These are phyloP conservation scores for Pollenia amentaria DNA, from an alignment of 2,888 invertebrate species.

Conservation along the genomic window DNA sequence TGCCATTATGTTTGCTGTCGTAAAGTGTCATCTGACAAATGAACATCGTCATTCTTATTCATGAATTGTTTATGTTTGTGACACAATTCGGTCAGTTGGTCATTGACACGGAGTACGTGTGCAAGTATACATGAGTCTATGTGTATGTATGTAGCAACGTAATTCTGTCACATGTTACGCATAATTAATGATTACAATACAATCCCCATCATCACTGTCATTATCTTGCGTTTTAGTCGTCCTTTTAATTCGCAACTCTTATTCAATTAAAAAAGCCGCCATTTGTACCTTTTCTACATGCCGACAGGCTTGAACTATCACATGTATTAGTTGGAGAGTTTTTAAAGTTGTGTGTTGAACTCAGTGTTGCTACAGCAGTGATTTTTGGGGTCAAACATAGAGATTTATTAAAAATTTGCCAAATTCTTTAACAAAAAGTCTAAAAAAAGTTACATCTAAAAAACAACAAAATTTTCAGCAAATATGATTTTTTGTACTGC, in stretches of 20 bases:
- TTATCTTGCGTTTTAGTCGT: conserved; percentile 7
- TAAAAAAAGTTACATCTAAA: too few relatives aligned
- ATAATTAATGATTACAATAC: conserved; percentile 78
- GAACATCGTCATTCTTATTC: conserved; percentile 65
- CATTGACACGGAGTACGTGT: conserved; percentile 60
- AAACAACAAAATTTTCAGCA: too few relatives aligned
- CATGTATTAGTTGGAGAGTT: background rate
- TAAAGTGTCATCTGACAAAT: conserved; percentile 65
- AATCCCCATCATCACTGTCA: conserved; percentile 7
- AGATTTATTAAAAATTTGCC: too few relatives aligned
- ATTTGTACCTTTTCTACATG: conserved; percentile 36
- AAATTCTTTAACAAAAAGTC: too few relatives aligned
- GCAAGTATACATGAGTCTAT: conserved; percentile 2
- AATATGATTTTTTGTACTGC: too few relatives aligned
- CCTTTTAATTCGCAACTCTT: conserved; percentile 18
- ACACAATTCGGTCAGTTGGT: conserved; percentile 77
- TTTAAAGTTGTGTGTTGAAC: background rate
- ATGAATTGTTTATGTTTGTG: conserved; percentile 75
- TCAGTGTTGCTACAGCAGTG: conserved; percentile 35
- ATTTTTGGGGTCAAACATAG: background rate
- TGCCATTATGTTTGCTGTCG: conserved; percentile 58
- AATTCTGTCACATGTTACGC: conserved; percentile 79
- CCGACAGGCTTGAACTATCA: conserved; percentile 51
- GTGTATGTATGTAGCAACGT: conserved; percentile 29
- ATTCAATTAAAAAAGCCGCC: conserved; percentile 40